Percentiles rank a stretch among this genome's conserved stretches.
Evolutionary conservation across 1,140 invertebrate genomes (phyloP).

Genomic region (Proctacanthus coquilletti): DNA sequence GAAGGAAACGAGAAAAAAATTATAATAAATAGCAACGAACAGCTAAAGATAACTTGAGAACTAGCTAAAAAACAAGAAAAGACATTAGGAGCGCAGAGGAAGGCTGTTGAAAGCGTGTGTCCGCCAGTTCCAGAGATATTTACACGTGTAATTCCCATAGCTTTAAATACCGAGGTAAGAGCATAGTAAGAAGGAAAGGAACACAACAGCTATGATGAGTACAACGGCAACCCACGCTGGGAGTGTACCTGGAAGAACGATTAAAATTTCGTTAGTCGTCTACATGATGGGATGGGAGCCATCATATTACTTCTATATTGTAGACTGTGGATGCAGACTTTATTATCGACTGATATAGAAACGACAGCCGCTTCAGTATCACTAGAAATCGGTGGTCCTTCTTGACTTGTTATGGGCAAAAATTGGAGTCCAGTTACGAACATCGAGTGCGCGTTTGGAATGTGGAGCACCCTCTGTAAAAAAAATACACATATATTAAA

Average conservation of each 20-base stretch:
- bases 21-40: no score
- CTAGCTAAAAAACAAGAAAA: no score
- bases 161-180: slow-evolving; percentile 66
- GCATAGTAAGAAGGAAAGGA: slow-evolving; percentile 59
- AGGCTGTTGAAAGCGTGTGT: no score
- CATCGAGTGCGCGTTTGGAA: slow-evolving; percentile 75
- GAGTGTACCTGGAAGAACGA: slow-evolving; percentile 48
- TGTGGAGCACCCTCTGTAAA: slow-evolving; percentile 59
- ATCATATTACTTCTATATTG: slow-evolving; percentile 52
- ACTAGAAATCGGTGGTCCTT: slow-evolving; percentile 46
- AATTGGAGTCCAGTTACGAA: slow-evolving; percentile 90
- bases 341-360: slow-evolving; percentile 89
- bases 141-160: no score
- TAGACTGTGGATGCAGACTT: slow-evolving; percentile 78
- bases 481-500: slow-evolving; percentile 3
- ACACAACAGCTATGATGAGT: slow-evolving; percentile 54
- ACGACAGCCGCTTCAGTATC: slow-evolving; percentile 72
- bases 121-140: no score
- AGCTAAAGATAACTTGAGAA: no score
- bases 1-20: no score
- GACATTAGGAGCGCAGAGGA: no score
- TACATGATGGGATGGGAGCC: background rate
- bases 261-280: slow-evolving; percentile 10
- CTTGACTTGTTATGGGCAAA: slow-evolving; percentile 48
- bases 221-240: slow-evolving; percentile 61